phyloP scores from a whole-genome alignment of 1,140 invertebrate species.

The Parasteatoda tepidariorum region DNA sequence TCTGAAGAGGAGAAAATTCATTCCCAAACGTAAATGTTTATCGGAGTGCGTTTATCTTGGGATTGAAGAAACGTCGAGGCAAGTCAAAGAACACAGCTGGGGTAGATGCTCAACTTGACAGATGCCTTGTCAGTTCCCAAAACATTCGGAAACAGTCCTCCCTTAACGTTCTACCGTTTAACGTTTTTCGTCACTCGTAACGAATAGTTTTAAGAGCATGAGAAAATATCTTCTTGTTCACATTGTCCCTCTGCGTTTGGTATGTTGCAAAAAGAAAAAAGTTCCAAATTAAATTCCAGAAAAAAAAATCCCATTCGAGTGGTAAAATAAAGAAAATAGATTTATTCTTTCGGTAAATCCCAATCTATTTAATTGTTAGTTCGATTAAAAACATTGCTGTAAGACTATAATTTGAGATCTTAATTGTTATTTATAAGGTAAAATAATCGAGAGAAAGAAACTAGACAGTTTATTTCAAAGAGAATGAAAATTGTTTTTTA shows the following conservation, averaged over 20 bases:
- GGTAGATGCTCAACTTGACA: neutral
- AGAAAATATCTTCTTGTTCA: neutral
- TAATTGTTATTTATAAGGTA: too few species aligned
- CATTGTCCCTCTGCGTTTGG: neutral
- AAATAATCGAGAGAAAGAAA: too few species aligned
- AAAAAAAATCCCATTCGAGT: too few species aligned
- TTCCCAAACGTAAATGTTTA: conserved; percentile 28
- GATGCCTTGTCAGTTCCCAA: conserved; percentile 4
- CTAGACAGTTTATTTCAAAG: too few species aligned
- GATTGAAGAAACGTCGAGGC: conserved; percentile 7
- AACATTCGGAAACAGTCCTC: conserved; percentile 3
- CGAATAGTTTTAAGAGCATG: neutral
- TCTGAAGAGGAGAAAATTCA: neutral
- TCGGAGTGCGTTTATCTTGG: conserved; percentile 15
- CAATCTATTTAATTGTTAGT: too few species aligned
- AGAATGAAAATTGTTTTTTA: too few species aligned
- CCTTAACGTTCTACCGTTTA: neutral
- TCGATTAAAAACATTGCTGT: too few species aligned
- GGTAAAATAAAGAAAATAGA: too few species aligned
- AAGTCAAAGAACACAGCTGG: conserved; percentile 17
- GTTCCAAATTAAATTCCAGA: neutral
- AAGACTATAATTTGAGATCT: too few species aligned
- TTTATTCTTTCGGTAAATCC: too few species aligned
- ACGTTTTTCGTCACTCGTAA: neutral
- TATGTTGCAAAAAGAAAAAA: neutral